phyloP scores from a whole-genome alignment of 2,113 vertebrate genomes.

The Campylorhamphus procurvoides region DNA sequence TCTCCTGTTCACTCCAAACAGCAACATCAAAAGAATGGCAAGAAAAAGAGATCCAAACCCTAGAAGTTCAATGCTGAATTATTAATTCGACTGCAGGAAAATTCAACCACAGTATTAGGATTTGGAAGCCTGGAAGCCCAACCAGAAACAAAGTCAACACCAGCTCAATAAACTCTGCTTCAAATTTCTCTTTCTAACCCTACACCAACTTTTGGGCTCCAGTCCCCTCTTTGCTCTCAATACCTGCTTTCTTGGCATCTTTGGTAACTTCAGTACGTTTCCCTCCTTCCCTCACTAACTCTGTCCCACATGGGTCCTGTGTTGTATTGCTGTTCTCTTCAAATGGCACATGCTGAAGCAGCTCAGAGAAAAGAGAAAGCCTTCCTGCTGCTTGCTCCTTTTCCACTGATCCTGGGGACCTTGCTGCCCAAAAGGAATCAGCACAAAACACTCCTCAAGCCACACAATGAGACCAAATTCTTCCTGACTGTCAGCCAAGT shows the following conservation, averaged over 20 bases:
- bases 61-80: not conserved
- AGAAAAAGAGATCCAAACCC: not conserved
- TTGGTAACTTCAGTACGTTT: not conserved
- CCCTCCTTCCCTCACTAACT: not conserved
- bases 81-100: not conserved
- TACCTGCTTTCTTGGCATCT: not conserved
- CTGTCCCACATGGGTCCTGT: accelerated
- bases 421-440: not conserved
- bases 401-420: not conserved
- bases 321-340: not conserved
- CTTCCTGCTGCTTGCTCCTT: not conserved
- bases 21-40: not conserved
- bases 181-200: not conserved
- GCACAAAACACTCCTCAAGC: not conserved
- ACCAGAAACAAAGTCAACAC: not conserved
- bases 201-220: accelerated
- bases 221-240: accelerated
- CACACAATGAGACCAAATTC: not conserved
- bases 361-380: not conserved
- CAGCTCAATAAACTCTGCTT: not conserved
- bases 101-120: not conserved
- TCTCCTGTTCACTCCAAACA: not conserved
- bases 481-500: not conserved
- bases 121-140: not conserved
- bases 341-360: accelerated